Base-by-base conservation (phyloP, 1,140 invertebrate species). In the Xylocopa sonorina region DNA sequence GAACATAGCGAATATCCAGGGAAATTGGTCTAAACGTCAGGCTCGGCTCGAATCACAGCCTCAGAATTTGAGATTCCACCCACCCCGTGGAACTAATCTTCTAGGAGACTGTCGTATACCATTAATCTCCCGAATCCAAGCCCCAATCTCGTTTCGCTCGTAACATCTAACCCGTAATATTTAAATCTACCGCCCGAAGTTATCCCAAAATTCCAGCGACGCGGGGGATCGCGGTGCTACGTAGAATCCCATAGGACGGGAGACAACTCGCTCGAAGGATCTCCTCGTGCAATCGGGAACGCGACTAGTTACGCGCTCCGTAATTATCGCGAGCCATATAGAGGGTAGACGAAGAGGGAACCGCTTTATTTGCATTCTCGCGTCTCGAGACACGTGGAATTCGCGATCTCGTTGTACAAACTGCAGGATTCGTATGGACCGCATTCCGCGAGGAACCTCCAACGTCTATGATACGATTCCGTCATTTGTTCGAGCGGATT, bases 251-350 rank as follows among this genome's bases (percentile, higher is more conserved):
- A 14, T 46, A 46, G 16, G 16, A 18, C 6, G 6, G 48, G 21
- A 50, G 32, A 63, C 10, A 51, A 3, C 43, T 32, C 63, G 46
- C 29, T 38, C 80, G 85, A 81, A n/a, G 85, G 80, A 82, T 38
- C 38, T 38, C 9, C 5, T 2, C 14, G 55, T 0, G 29, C 55
- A 32, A 89, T 83, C 68, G 58, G n/a, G 80, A 78, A 84, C 73
- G 81, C 77, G 80, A 90, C 87, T 85, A 85, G 69, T 83, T 89
- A 89, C 79, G 85, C 78, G 74, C 60, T 79, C 86, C 74, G 83
- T 89, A 90, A 91, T 90, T 88, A 85, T 80, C 60, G 78, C 77
- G 38, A 64, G 58, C 16, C n/a, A 24, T 10, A 10, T 18, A n/a
- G n/a, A 24, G 21, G 58, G 32, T n/a, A 18, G 38, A 64, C 34